phyloP scores from a whole-genome alignment of 2,113 vertebrate species.

The Gallinago paraguaiae region DNA sequence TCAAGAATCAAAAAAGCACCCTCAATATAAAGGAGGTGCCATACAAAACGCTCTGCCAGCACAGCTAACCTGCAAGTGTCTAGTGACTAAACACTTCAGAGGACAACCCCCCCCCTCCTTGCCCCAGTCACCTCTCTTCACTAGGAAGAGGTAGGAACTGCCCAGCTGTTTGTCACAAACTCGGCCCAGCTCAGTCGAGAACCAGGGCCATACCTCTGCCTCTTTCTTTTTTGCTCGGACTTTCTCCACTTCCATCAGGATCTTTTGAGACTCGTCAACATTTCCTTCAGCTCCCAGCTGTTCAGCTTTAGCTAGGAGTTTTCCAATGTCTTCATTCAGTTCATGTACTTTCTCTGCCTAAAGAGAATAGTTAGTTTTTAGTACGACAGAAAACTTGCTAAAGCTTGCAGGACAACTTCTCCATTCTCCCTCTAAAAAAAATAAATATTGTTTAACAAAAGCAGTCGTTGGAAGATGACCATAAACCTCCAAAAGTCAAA shows the following conservation, averaged over 20 bases:
- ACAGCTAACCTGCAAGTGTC: not conserved
- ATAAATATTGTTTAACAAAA: not conserved
- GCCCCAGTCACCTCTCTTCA: not conserved
- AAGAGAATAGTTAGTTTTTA: not conserved
- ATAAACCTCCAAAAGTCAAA: not conserved
- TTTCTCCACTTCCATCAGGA: conserved; percentile 97
- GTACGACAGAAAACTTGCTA: not conserved
- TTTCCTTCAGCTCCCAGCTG: conserved; percentile 97
- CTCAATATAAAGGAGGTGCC: not conserved
- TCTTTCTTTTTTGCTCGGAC: conserved; percentile 95
- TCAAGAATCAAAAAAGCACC: not conserved
- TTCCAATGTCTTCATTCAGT: conserved; percentile 98
- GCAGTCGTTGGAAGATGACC: not conserved
- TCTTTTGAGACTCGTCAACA: conserved; percentile 96
- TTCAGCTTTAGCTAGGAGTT: conserved; percentile 96
- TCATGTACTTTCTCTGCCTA: conserved; percentile 98
- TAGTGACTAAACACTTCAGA: not conserved
- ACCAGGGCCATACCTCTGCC: conserved; percentile 84
- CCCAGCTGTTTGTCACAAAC: not conserved
- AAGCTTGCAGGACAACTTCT: not conserved
- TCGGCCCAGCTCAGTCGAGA: not conserved
- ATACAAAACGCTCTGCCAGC: not conserved
- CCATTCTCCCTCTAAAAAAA: not conserved
- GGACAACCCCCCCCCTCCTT: not conserved
- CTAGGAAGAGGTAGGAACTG: not conserved